Percentiles rank a stretch among this genome's conserved stretches.
Conservation (phyloP, 1,140 invertebrate genomes). For the Drosophila ficusphila region DNA sequence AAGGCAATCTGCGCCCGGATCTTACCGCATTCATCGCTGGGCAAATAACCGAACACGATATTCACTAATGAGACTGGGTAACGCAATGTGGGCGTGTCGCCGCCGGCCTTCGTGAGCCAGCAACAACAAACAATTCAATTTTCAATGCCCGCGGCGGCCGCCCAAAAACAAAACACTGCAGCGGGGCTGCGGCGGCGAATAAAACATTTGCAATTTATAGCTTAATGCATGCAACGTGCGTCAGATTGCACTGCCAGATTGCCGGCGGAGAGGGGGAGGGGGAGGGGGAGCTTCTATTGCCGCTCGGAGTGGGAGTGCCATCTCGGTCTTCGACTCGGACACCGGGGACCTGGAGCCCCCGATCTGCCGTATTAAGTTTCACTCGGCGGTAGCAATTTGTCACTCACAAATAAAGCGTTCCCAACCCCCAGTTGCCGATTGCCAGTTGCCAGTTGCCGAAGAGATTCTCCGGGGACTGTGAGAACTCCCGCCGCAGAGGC, state of each 20-base stretch:
- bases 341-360: conserved; percentile 18
- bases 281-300: neutral
- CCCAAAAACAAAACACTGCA: conserved; percentile 40
- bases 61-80: conserved; percentile 74
- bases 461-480: conserved; percentile 49
- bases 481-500: conserved; percentile 49
- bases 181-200: conserved; percentile 18
- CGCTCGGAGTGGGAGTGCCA: conserved; percentile 19
- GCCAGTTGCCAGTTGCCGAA: too few species aligned
- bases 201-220: conserved; percentile 75
- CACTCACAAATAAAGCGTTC: conserved; percentile 55
- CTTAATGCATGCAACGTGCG: conserved; percentile 77
- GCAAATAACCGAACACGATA: conserved; percentile 73
- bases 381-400: conserved; percentile 70
- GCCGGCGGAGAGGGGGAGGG: neutral
- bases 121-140: conserved; percentile 80
- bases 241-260: conserved; percentile 67
- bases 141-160: conserved; percentile 60
- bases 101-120: conserved; percentile 55
- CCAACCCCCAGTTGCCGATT: neutral
- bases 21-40: conserved; percentile 58
- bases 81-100: conserved; percentile 75
- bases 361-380: conserved; percentile 57
- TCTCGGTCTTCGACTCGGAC: conserved; percentile 18
- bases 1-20: conserved; percentile 42